Conservation (phyloP, 2,113 vertebrate species). For the Rhea pennata region DNA sequence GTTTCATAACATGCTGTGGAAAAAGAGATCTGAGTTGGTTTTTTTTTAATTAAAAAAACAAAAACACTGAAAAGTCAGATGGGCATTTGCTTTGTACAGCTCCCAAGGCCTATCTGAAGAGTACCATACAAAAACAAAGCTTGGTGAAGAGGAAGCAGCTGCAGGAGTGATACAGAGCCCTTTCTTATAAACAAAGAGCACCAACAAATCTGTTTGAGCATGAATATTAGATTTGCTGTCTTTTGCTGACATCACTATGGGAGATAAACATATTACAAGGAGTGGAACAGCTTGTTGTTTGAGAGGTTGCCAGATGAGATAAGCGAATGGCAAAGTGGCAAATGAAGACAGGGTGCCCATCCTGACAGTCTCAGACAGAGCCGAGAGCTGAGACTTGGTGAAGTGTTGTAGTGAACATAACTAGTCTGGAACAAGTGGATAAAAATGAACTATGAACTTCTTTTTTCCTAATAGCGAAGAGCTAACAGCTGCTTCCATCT, state of each 20-base stretch:
- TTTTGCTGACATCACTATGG: constrained; percentile 76
- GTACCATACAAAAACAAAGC: constrained; percentile 57
- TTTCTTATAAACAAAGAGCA: constrained; percentile 76
- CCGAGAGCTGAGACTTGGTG: constrained; percentile 23
- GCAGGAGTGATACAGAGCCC: constrained; percentile 68
- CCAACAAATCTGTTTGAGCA: constrained; percentile 64
- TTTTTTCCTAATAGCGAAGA: constrained; percentile 19
- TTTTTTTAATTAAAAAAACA: not conserved
- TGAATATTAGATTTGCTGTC: constrained; percentile 80
- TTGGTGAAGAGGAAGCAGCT: constrained; percentile 82
- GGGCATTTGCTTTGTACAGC: constrained; percentile 52
- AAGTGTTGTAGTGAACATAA: constrained; percentile 63
- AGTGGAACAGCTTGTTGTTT: constrained; percentile 73
- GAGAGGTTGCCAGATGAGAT: constrained; percentile 76
- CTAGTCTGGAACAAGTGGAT: constrained; percentile 75
- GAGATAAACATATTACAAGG: constrained; percentile 78
- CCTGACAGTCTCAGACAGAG: constrained; percentile 17
- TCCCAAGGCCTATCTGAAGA: constrained; percentile 57
- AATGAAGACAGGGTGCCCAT: constrained; percentile 47
- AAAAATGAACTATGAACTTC: constrained; percentile 68
- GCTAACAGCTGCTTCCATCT: constrained; percentile 81
- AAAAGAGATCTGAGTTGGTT: not conserved
- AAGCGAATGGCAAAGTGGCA: constrained; percentile 72
- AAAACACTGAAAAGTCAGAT: not conserved
- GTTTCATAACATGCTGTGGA: not conserved